Conservation (phyloP, 2,797 vertebrate genomes). For the Neosilurus mollespiculum region DNA sequence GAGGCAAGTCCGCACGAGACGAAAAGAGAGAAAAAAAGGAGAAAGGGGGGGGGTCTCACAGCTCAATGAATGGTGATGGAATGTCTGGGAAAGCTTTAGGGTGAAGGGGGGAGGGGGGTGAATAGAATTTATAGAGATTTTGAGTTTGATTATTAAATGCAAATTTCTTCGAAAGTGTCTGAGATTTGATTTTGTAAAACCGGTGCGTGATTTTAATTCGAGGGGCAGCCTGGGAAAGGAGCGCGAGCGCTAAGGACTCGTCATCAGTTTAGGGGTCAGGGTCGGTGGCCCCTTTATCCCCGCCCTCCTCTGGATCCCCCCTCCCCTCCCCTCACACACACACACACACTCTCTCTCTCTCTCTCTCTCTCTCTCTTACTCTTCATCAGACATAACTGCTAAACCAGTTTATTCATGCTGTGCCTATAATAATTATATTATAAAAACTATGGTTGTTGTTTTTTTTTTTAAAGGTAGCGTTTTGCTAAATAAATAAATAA, state of each 20-base stretch:
- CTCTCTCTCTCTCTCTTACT: no score
- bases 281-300: constrained; percentile 7
- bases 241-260: constrained; percentile 33
- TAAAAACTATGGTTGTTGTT: no score
- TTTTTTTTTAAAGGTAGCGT: not conserved
- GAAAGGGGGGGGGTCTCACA: no score
- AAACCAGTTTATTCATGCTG: not conserved
- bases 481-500: not conserved
- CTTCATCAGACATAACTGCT: no score
- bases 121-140: not conserved
- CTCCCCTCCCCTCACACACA: not conserved
- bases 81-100: not conserved
- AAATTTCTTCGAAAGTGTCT: not conserved
- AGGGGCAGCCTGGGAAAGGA: not conserved
- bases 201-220: not conserved
- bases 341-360: not conserved
- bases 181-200: not conserved
- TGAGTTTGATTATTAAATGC: not conserved
- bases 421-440: no score
- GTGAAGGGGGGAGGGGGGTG: not conserved
- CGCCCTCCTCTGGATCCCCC: not conserved
- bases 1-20: constrained; percentile 22
- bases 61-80: constrained; percentile 29
- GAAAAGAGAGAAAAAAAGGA: not conserved
- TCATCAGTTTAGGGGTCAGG: constrained; percentile 46